Evolutionary conservation across 2,888 invertebrate genomes (phyloP).

Genomic region (Aromia moschata): DNA sequence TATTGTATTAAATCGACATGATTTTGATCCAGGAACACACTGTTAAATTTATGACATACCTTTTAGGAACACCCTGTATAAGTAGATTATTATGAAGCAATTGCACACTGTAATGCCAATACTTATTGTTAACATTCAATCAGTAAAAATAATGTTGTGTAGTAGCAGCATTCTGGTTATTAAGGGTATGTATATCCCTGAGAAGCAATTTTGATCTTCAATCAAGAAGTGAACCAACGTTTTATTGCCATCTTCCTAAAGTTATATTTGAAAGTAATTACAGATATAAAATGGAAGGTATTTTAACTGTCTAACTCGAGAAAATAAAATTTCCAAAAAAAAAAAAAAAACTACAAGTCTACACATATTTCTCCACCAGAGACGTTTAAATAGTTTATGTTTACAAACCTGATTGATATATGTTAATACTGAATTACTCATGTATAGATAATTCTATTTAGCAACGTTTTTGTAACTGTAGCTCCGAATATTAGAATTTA

Average conservation of each 20-base stretch:
- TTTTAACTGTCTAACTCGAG: neutral
- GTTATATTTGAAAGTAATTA: neutral
- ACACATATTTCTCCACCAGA: too few species aligned
- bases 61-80: too few species aligned
- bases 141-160: too few species aligned
- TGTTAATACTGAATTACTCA: neutral
- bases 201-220: neutral
- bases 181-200: neutral
- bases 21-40: too few species aligned
- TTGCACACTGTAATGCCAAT: too few species aligned
- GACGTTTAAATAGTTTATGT: neutral
- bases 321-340: neutral
- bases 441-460: constrained; percentile 9
- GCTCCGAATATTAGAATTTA: constrained; percentile 35
- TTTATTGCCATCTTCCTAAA: neutral
- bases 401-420: neutral
- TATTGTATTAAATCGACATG: too few species aligned
- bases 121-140: too few species aligned
- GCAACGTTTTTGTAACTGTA: constrained; percentile 3
- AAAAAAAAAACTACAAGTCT: too few species aligned
- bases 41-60: too few species aligned
- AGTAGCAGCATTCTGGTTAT: neutral
- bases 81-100: too few species aligned
- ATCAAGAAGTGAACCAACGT: neutral
- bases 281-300: neutral